Evolutionary conservation across 2,797 vertebrate genomes (phyloP), one percentile per base, ranked within the genome.

Genomic region (Tachyglossus aculeatus): DNA sequence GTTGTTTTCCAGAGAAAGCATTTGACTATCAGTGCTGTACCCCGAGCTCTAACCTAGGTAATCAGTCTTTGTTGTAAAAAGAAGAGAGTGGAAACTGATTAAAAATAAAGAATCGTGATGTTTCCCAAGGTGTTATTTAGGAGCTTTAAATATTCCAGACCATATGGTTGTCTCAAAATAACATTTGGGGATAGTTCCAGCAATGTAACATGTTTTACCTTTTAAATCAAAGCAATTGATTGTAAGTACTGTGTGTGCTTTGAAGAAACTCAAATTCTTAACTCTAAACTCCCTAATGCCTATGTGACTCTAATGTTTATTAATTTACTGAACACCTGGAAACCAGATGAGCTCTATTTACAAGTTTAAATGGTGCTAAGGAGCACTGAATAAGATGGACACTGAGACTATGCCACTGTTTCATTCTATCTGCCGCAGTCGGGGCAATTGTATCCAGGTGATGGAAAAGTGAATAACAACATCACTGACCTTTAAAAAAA

Each of bases 71-170:
- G n/a, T n/a, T n/a, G n/a, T n/a, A n/a, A n/a, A n/a, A n/a, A n/a
- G n/a, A n/a, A n/a, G n/a, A n/a, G n/a, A n/a, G n/a, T n/a, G n/a
- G n/a, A n/a, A n/a, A n/a, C n/a, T n/a, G n/a, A n/a, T n/a, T n/a
- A 53, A 37, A 69, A 34, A 41, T 33, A 62, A 27, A 1, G 34
- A 62, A 29, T 12, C 40, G 51, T 66, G 52, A 13, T 52, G 9
- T 69, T 59, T 67, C 71, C 31, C 18, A 60, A 45, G 59, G 22
- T 36, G 36, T 66, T 58, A 39, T 32, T 61, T 54, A 47, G 59
- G 55, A 57, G n/a, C 44, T 59, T 51, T 48, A 48, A 67, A 59
- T 74, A 68, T 45, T 56, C 65, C 56, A 43, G 61, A 38, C 45
- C 47, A 40, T 43, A 43, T 48, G 51, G 47, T 56, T 39, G 56